phyloP scores from a whole-genome alignment of 2,797 vertebrate species.

The Rachycentron canadum region DNA sequence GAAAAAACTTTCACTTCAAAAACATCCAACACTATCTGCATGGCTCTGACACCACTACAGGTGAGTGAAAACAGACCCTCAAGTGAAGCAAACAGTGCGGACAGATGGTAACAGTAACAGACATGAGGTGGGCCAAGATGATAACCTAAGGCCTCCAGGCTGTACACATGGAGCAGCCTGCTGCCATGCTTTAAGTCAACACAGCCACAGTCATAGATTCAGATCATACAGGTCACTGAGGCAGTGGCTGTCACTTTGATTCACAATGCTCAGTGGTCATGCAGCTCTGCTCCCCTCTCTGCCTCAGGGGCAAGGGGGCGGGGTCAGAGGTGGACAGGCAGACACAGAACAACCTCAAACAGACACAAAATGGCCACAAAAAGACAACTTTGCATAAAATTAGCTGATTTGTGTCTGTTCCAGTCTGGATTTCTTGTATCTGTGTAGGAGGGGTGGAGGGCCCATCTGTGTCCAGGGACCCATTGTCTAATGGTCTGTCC shows the following conservation, averaged over 20 bases:
- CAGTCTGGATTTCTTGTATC: too few relatives aligned
- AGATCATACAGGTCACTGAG: slow-evolving; percentile 65
- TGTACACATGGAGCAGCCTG: slow-evolving; percentile 50
- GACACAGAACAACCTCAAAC: neutral
- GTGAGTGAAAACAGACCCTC: neutral
- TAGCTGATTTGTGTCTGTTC: too few relatives aligned
- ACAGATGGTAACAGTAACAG: slow-evolving; percentile 66
- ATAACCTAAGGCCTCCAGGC: slow-evolving; percentile 35
- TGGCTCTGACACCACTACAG: slow-evolving; percentile 1
- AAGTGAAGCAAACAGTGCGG: slow-evolving; percentile 27
- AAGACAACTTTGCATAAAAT: neutral
- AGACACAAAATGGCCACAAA: neutral
- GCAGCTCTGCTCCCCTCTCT: slow-evolving; percentile 27
- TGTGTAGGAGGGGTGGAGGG: too few relatives aligned
- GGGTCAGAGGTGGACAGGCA: neutral
- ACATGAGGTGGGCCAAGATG: slow-evolving; percentile 42
- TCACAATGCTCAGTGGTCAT: slow-evolving; percentile 43
- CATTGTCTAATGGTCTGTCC: neutral
- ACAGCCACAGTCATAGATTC: slow-evolving; percentile 32
- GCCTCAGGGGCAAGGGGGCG: neutral
- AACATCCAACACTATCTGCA: neutral
- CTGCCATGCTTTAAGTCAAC: slow-evolving; percentile 45
- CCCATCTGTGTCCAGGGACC: too few relatives aligned
- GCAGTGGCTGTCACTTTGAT: slow-evolving; percentile 64
- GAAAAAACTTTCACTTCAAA: neutral